A percentile compares a stretch with the other conserved stretches of the same genome.
Evolutionary conservation across 1,140 invertebrate genomes (phyloP).

Genomic region (Brachionus manjavacas): DNA sequence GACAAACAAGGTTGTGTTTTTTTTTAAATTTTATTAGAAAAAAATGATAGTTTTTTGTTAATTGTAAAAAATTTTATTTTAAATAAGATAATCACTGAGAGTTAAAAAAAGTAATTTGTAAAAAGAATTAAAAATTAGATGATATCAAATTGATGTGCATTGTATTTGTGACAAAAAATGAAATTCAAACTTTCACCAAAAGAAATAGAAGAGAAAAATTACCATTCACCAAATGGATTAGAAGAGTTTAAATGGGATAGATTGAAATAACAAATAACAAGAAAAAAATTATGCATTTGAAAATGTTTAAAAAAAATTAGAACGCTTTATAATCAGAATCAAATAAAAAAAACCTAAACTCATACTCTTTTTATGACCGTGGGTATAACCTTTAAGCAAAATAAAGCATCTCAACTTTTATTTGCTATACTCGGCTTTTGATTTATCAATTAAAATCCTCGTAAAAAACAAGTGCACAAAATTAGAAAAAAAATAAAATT

Average conservation of each 20-base stretch:
- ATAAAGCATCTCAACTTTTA: not conserved
- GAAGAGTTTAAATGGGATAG: not conserved
- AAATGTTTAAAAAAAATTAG: not conserved
- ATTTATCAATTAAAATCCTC: not conserved
- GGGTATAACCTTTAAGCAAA: not conserved
- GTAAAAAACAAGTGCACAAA: not conserved
- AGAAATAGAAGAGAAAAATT: not conserved
- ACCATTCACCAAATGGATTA: not conserved
- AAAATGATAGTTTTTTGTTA: not conserved
- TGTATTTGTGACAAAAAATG: not conserved
- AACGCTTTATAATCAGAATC: not conserved
- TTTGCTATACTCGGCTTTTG: not conserved
- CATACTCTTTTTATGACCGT: not conserved
- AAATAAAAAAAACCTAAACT: not conserved
- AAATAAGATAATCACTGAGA: conserved; percentile 4
- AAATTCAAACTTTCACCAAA: not conserved
- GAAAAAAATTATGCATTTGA: not conserved
- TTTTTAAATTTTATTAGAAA: not conserved
- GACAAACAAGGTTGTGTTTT: not conserved
- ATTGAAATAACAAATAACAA: not conserved
- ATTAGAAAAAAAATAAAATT: not conserved
- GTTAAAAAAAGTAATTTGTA: not conserved
- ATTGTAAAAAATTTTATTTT: conserved; percentile 8
- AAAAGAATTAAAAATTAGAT: conserved; percentile 8
- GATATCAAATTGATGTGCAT: not conserved